These are phyloP conservation scores for Anas capensis DNA, from an alignment of 2,797 vertebrate species.

Conservation along the genomic window DNA sequence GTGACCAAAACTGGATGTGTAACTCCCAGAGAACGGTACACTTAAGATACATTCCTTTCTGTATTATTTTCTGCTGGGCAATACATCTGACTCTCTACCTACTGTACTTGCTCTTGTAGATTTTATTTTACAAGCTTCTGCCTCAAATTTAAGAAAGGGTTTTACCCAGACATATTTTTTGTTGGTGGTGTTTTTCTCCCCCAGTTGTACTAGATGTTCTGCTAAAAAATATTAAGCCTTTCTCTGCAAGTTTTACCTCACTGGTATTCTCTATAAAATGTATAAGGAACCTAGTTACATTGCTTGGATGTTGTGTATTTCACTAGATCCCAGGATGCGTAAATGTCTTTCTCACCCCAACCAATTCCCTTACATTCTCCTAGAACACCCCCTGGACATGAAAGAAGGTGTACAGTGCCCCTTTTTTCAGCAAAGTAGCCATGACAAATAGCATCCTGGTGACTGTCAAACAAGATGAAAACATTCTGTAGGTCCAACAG, in stretches of 20 bases:
- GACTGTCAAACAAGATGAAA: background rate
- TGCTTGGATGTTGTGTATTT: background rate
- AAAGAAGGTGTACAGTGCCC: background rate
- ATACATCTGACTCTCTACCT: background rate
- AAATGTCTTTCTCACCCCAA: background rate
- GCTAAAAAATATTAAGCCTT: background rate
- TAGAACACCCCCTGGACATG: background rate
- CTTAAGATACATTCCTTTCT: background rate
- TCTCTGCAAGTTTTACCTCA: background rate
- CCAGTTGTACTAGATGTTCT: background rate
- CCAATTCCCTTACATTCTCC: background rate
- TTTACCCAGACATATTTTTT: background rate
- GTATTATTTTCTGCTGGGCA: background rate
- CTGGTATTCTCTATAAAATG: background rate
- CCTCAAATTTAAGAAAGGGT: background rate
- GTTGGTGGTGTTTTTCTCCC: background rate
- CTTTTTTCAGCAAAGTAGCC: background rate
- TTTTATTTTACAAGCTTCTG: background rate
- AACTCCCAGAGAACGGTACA: background rate
- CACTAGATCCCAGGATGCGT: background rate
- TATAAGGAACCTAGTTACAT: background rate
- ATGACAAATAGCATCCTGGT: background rate
- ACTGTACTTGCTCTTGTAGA: background rate
- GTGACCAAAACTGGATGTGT: background rate
- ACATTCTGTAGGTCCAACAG: background rate